Conservation (phyloP, 2,888 invertebrate genomes). For the Sinelater perroti region DNA sequence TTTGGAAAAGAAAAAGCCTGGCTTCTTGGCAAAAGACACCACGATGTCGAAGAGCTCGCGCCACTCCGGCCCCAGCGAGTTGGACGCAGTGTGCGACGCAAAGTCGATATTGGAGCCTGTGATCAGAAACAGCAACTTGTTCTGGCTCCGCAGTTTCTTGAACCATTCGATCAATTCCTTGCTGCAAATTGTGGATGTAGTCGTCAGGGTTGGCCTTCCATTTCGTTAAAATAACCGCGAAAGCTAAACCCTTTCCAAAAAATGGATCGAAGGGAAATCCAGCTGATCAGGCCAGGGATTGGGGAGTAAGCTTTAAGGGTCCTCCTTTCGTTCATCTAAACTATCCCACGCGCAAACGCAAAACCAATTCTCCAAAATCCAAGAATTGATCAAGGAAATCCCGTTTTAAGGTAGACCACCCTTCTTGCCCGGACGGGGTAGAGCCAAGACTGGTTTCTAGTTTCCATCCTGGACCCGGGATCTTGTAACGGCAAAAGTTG, state of each 20-base stretch:
- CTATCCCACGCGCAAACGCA: constrained; percentile 65
- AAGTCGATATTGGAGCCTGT: constrained; percentile 79
- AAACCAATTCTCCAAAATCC: too few relatives aligned
- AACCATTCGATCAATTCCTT: constrained; percentile 67
- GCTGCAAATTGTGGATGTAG: too few relatives aligned
- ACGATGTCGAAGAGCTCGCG: constrained; percentile 60
- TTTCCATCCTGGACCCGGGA: too few relatives aligned
- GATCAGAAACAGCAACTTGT: constrained; percentile 70
- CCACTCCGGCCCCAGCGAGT: constrained; percentile 74
- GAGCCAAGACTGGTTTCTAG: too few relatives aligned
- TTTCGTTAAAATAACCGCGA: too few relatives aligned
- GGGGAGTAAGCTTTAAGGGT: constrained; percentile 68
- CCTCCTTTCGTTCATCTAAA: constrained; percentile 68
- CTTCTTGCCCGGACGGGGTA: constrained; percentile 74
- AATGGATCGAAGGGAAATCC: too few relatives aligned
- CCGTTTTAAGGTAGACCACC: constrained; percentile 69
- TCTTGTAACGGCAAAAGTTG: too few relatives aligned
- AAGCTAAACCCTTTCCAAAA: too few relatives aligned
- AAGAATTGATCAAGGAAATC: too few relatives aligned
- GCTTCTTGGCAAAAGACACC: constrained; percentile 76
- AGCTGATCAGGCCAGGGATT: too few relatives aligned
- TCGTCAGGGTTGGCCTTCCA: too few relatives aligned
- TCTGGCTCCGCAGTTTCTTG: constrained; percentile 62
- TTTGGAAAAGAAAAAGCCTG: constrained; percentile 72
- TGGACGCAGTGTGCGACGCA: constrained; percentile 70